These are phyloP conservation scores for Coendou prehensilis DNA, from an alignment of 2,797 vertebrate genomes.

Conservation along the genomic window DNA sequence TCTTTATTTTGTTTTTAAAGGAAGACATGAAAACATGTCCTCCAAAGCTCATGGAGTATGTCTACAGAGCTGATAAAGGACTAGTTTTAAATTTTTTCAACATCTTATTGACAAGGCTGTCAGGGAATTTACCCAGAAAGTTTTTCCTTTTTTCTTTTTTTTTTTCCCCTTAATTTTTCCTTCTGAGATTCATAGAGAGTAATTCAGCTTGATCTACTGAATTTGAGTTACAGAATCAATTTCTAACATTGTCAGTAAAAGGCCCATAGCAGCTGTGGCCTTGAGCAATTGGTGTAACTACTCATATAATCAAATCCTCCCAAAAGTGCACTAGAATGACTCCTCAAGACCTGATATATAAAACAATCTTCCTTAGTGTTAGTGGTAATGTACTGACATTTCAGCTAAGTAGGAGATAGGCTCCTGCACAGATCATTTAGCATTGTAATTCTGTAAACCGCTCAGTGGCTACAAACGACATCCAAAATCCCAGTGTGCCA, in stretches of 20 bases:
- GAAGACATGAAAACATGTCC: conserved; percentile 20
- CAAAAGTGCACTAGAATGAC: not conserved
- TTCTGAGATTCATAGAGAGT: conserved; percentile 30
- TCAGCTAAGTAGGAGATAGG: not conserved
- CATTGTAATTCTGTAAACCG: not conserved
- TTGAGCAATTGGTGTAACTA: not conserved
- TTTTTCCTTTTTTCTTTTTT: not conserved
- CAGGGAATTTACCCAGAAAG: conserved; percentile 12
- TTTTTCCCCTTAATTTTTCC: not conserved
- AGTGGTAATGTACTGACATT: not conserved
- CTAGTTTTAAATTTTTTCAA: not conserved
- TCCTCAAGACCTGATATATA: not conserved
- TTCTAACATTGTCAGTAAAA: conserved; percentile 21
- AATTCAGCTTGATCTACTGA: conserved; percentile 9
- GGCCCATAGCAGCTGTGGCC: not conserved
- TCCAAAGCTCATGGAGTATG: not conserved
- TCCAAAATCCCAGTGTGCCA: not conserved
- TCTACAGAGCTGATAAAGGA: not conserved
- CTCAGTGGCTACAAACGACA: not conserved
- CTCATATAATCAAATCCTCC: conserved; percentile 49
- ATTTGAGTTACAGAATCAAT: conserved; percentile 62
- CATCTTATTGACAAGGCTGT: not conserved
- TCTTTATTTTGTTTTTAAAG: conserved; percentile 69
- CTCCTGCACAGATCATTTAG: not conserved
- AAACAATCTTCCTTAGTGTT: not conserved